Conservation (phyloP, 1,140 invertebrate genomes). For the Heliconius himera region DNA sequence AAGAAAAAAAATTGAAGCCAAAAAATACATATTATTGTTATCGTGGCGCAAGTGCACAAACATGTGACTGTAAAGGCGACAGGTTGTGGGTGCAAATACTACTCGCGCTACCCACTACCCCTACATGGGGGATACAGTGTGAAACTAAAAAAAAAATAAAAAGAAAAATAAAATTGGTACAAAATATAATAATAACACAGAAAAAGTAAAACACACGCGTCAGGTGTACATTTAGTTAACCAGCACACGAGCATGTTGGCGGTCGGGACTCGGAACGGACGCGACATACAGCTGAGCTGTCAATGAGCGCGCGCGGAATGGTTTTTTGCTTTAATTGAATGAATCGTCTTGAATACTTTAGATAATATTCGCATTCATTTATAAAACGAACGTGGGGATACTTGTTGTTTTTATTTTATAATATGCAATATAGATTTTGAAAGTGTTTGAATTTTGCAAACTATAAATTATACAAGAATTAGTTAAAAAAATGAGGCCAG, state of each 20-base stretch:
- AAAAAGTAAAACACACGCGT: background rate
- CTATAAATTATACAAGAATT: too few relatives aligned
- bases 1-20: too few relatives aligned
- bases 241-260: background rate
- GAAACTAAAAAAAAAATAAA: too few relatives aligned
- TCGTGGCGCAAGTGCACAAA: too few relatives aligned
- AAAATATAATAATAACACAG: background rate
- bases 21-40: too few relatives aligned
- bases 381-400: background rate
- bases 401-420: background rate
- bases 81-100: too few relatives aligned
- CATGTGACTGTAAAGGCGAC: too few relatives aligned
- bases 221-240: background rate
- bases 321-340: conserved; percentile 36
- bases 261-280: conserved; percentile 2
- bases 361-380: conserved; percentile 15
- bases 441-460: too few relatives aligned
- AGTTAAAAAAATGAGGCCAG: too few relatives aligned
- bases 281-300: conserved; percentile 21
- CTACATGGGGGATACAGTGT: too few relatives aligned
- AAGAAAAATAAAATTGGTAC: too few relatives aligned
- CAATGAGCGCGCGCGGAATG: conserved; percentile 14
- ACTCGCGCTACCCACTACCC: too few relatives aligned
- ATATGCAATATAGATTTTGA: background rate
- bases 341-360: conserved; percentile 21